A percentile compares a stretch with the other conserved stretches of the same genome.
phyloP scores from a whole-genome alignment of 2,888 invertebrate genomes.

The Macropis europaea region DNA sequence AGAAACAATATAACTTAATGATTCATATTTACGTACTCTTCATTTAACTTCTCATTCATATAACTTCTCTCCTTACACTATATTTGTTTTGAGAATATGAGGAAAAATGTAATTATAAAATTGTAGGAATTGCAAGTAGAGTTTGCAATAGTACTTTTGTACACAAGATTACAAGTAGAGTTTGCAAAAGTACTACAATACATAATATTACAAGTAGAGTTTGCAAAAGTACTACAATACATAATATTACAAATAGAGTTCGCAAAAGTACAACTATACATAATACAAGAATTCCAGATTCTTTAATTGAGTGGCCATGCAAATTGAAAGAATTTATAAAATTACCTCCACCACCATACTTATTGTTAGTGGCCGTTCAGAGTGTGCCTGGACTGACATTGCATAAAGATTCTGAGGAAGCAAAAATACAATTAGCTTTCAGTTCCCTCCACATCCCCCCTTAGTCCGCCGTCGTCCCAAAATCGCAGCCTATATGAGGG shows the following conservation, averaged over 20 bases:
- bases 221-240: too few relatives aligned
- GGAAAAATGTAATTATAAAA: neutral
- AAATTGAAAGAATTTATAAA: constrained; percentile 84
- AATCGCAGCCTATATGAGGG: too few relatives aligned
- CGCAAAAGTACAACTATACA: constrained; percentile 85
- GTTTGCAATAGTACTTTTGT: too few relatives aligned
- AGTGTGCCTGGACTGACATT: constrained; percentile 86
- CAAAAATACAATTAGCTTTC: constrained; percentile 85
- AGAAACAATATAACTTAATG: constrained; percentile 86
- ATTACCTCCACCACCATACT: constrained; percentile 83
- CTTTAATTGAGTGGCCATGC: constrained; percentile 92
- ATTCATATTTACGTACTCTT: too few relatives aligned
- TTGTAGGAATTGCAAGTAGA: constrained; percentile 89
- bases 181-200: too few relatives aligned
- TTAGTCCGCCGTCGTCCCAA: too few relatives aligned
- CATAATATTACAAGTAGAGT: too few relatives aligned
- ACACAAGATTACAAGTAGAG: too few relatives aligned
- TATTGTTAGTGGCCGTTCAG: constrained; percentile 84
- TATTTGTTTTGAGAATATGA: too few relatives aligned
- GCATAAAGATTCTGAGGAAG: constrained; percentile 88
- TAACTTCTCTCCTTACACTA: neutral
- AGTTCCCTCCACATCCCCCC: too few relatives aligned
- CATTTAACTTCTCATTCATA: constrained; percentile 20
- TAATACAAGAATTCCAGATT: constrained; percentile 88
- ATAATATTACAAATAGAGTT: too few relatives aligned